Base-by-base conservation (phyloP, 92 coral and sea anemone genomes). In the Siderastrea radians region DNA sequence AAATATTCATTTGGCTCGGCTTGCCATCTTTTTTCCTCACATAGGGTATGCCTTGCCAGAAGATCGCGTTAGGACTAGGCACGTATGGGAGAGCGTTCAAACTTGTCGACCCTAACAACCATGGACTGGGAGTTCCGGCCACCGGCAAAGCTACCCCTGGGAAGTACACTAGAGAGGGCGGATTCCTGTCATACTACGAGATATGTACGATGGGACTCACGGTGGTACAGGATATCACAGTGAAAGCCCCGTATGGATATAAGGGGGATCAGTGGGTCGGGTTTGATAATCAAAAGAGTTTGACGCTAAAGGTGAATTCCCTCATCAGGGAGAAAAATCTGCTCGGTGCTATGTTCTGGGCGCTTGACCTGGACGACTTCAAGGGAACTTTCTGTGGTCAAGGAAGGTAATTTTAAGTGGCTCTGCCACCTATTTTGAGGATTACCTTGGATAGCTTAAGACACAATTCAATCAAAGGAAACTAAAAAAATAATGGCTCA, bases 281-380 rank as follows among this genome's bases (percentile, higher is more conserved):
- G 17, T 96, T 55, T 50, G 98, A 96, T 80, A 90, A 93, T 59
- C 78, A 81, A 8, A 72, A 87, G 13, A 96, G 98, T 60, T 72
- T 96, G 82, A 66, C 46, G 54, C 65, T 68, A 19, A 96, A 96
- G 75, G 96, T 91, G 43, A 70, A 95, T n/a, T 57, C 84, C 44
- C 79, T 90, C 63, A 90, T 95, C 79, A 85, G 87, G 66, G 90
- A 85, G 44, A 87, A 71, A 38, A 89, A 92, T 64, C 75, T 94
- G 70, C 93, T 90, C 2, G 97, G 97, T 10, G 95, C 95, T 58
- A 94, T 94, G 97, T 91, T 91, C 79, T 94, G 96, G 96, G 96
- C 96, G 19, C 86, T 94, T 58, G 96, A 94, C 64, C 87, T 94
- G 75, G 97, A 94, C 45, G 97, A 94, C 65, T 94, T 94, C 80